Base-by-base conservation (phyloP, 23 tunicate species). In the Halocynthia aurantium region DNA sequence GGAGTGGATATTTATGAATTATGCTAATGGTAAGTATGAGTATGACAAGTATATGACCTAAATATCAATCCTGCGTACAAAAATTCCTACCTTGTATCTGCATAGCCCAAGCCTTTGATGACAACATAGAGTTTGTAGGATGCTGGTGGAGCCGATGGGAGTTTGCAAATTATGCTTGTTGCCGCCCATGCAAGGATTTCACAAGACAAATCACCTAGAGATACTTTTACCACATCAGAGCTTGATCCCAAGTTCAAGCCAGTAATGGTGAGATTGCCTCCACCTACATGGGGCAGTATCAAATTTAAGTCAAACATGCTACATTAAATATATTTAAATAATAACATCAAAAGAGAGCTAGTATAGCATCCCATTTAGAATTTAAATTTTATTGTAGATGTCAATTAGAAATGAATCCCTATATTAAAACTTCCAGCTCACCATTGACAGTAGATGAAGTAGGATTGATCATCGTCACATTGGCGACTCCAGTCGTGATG, bases 401-500 rank as follows among this genome's bases (percentile, higher is more conserved):
- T n/a, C n/a, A n/a, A n/a, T n/a, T n/a, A n/a, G 1, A 31, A 1
- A 31, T 4, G 44, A 31, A 31, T 2, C 12, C 5, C 49, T 12
- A n/a, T n/a, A 49, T 2, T 67, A 67, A 13, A 67, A 67, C 21
- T n/a, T 15, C 15, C 15, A 67, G 15, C 56, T 40, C 57, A 74
- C 78, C 78, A 13, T n/a, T 74, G 64, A 74, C 19, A 15, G 78
- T 54, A 13, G 78, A 53, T 7, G 78, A 54, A n/a, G 62, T 6
- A 11, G 78, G 78, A 51, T 52, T 51, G 31, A 74, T 74, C 8
- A 44, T 65, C 49, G 70, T 13, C 20, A 52, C 62, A 10, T 54
- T 56, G 31, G 63, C 78, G 9, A 21, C 78, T 0, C 31, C 63
- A 74, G 56, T 49, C 19, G 2, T 54, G 51, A 54, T 54, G 57